Base-by-base conservation (phyloP, 2,888 invertebrate species). In the Hololepta plana region DNA sequence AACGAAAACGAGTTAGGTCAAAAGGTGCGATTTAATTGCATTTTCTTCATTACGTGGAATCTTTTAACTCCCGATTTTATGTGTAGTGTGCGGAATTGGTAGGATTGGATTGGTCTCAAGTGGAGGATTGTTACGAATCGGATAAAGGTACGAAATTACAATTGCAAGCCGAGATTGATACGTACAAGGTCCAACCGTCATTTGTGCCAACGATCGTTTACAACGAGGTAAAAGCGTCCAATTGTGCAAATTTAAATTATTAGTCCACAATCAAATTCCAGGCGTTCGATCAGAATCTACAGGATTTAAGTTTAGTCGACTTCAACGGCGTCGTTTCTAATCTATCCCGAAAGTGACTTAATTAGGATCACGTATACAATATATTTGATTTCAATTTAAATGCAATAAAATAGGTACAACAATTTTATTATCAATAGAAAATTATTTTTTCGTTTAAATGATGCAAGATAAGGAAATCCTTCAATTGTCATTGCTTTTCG, bases 161-260 rank as follows among this genome's bases (percentile, higher is more conserved):
- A 36, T 44, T 66, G 2, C 35, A 47, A 15, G 60, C 64, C 0
- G 65, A 67, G 44, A 38, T 47, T 24, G 39, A 49, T 20, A 67
- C 67, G 0, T 45, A 44, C 2, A 38, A 37, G 4, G 38, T 60
- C 9, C 37, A 35, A 2, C 64, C 62, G 2, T 46, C 41, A 28
- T 65, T 62, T 39, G 48, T 68, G 28, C 67, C 67, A 0, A 62
- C 66, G 0, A 44, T 66, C 25, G 49, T 60, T 10, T 43, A 62
- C 19, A 47, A 62, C 35, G 53, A 51, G 38, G 67, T 67, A 30
- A n/a, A n/a, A 29, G 27, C 29, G 12, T 25, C 10, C 3, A 20
- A 20, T 14, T 20, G 9, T 28, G n/a, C 4, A 24, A 23, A 6
- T 24, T 27, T 27, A 20, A 16, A 15, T 3, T 16, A 20, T 29